Evolutionary conservation across 1,140 invertebrate genomes (phyloP).

Genomic region (Plectus sambesii): DNA sequence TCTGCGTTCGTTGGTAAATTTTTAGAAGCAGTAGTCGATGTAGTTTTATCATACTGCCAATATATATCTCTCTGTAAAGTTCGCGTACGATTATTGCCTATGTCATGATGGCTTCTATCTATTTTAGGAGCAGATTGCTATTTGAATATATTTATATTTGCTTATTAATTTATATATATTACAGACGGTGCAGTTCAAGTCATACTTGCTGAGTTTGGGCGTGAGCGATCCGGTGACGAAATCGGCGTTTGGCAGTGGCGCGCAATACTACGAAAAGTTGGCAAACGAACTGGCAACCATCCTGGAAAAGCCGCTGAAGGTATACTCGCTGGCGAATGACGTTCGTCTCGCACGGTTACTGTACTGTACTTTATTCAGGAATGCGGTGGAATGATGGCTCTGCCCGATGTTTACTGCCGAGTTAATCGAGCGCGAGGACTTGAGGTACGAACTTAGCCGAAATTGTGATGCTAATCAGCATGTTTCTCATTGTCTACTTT

Average conservation of each 20-base stretch:
- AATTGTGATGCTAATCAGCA: too few relatives aligned
- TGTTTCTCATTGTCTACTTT: too few relatives aligned
- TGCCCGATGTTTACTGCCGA: constrained; percentile 89
- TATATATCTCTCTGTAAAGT: not conserved
- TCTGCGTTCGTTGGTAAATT: not conserved
- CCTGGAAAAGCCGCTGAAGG: constrained; percentile 66
- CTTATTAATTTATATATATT: constrained; percentile 15
- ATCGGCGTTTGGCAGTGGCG: constrained; percentile 68
- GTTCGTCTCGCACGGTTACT: constrained; percentile 8
- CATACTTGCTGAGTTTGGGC: constrained; percentile 85
- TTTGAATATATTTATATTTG: not conserved
- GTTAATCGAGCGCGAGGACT: constrained; percentile 63
- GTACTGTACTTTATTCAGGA: too few relatives aligned
- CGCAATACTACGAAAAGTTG: constrained; percentile 72
- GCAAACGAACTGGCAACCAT: constrained; percentile 73
- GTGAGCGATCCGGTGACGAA: constrained; percentile 85
- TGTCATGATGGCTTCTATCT: too few relatives aligned
- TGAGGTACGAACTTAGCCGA: constrained; percentile 51
- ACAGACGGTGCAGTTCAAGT: constrained; percentile 78
- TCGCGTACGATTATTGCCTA: not conserved
- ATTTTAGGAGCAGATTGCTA: too few relatives aligned
- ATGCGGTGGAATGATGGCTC: constrained; percentile 71
- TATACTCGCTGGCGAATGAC: constrained; percentile 45
- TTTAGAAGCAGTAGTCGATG: not conserved
- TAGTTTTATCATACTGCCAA: not conserved